phyloP scores from a whole-genome alignment of 2,888 invertebrate species.

The Volucella inflata region DNA sequence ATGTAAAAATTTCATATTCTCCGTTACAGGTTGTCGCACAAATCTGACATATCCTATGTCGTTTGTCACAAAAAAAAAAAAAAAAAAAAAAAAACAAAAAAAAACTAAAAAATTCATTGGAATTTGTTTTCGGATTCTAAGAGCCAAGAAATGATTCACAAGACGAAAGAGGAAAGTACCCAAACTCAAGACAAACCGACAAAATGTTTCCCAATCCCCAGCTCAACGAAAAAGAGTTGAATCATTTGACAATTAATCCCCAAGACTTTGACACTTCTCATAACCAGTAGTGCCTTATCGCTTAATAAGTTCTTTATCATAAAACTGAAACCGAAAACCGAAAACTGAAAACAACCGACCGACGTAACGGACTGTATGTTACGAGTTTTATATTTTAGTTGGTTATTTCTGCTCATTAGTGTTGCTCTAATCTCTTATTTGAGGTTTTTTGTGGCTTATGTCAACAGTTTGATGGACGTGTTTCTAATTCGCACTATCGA shows the following conservation, averaged over 20 bases:
- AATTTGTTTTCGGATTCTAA: background rate
- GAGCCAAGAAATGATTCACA: conserved; percentile 24
- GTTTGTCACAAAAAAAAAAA: background rate
- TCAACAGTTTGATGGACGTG: conserved; percentile 35
- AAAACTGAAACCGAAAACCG: background rate
- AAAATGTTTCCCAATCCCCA: background rate
- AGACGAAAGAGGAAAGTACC: background rate
- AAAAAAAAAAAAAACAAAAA: background rate
- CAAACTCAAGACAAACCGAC: background rate
- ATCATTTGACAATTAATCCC: conserved; percentile 27
- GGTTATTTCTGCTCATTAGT: conserved; percentile 15
- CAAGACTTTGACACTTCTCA: background rate
- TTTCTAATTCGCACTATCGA: conserved; percentile 24
- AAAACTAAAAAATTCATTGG: background rate
- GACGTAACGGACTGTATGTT: conserved; percentile 27
- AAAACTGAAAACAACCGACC: background rate
- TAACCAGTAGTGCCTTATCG: conserved; percentile 16
- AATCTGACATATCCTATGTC: conserved; percentile 12
- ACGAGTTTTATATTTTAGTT: too few relatives aligned
- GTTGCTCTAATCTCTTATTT: conserved; percentile 6
- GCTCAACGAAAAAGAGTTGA: conserved; percentile 15
- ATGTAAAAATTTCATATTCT: background rate
- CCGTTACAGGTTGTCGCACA: background rate
- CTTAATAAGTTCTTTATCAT: conserved; percentile 32
- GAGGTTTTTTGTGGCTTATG: background rate